Evolutionary conservation across 2,113 vertebrate genomes (phyloP), one percentile per base, ranked within the genome.

Genomic region (Rhea pennata): DNA sequence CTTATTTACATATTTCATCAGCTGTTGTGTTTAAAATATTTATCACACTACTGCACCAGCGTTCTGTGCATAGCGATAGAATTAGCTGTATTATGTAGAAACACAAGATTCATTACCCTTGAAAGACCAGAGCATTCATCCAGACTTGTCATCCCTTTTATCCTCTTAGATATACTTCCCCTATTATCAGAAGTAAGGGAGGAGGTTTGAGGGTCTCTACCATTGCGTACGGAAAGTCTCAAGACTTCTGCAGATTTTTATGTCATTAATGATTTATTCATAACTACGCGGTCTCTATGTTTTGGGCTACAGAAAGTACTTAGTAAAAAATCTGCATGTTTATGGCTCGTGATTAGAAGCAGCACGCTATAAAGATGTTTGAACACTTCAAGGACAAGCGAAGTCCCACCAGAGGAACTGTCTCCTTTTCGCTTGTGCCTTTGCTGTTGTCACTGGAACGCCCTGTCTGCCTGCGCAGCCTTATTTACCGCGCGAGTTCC

Each of bases 31-130:
- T 75, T 67, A 74, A 92, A 95, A 36, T 87, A 51, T 72, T 88
- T 96, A 92, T 88, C 92, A 75, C 31, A 17, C 85, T 79, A 84
- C 82, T 91, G 70, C 94, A 89, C 27, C 66, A 74, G 61, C 61
- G 79, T 67, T 92, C 8, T 93, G 83, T 75, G 74, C 2, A 0
- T 16, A 77, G 82, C 0, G 12, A 93, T 75, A 90, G 64, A 8
- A 8, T 17, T 58, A 64, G 69, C 65, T 87, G 11, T 22, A 14
- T 69, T 78, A 0, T n/a, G 66, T 51, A 62, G 70, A 79, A 83
- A 39, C 46, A n/a, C 64, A 54, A 58, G 80, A 81, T 93, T 90
- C 56, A 64, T 94, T 90, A 10, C 61, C 4, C 33, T 86, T 3
- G 80, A 13, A 46, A 54, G 50, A 50, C 1, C 2, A 67, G 54